phyloP scores from a whole-genome alignment of 2,797 vertebrate genomes.

The Halcyon chelicuti region DNA sequence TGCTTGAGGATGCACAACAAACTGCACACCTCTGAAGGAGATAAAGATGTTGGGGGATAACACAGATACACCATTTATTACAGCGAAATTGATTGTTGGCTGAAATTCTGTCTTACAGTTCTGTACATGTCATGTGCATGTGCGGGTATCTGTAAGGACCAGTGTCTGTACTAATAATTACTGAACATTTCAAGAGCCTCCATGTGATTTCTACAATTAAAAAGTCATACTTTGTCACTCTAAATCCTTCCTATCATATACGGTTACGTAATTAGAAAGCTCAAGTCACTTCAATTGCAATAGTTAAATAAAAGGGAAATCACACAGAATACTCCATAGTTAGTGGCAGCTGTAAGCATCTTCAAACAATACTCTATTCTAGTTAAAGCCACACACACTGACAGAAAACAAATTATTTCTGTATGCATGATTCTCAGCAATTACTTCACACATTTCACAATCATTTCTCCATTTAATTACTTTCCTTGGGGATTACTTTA shows the following conservation, averaged over 20 bases:
- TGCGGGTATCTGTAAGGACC: background rate
- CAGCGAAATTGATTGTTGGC: background rate
- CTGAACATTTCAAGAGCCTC: background rate
- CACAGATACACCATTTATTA: background rate
- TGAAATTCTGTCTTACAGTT: background rate
- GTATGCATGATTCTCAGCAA: background rate
- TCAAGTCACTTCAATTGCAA: background rate
- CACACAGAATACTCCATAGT: background rate
- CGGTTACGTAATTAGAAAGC: background rate
- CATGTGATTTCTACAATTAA: background rate
- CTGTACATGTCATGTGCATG: rapidly evolving
- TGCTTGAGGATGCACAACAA: background rate
- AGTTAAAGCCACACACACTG: background rate
- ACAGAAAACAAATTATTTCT: background rate
- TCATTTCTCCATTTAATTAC: background rate
- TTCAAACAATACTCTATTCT: background rate
- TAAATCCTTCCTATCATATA: background rate
- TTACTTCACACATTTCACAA: background rate
- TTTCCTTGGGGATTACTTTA: background rate
- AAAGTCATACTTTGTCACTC: background rate
- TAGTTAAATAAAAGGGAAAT: background rate
- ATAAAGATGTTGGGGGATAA: background rate
- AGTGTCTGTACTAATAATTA: background rate
- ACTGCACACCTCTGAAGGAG: background rate
- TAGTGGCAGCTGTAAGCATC: background rate